Evolutionary conservation across 2,113 vertebrate genomes (phyloP).

Genomic region (Peromyscus leucopus): DNA sequence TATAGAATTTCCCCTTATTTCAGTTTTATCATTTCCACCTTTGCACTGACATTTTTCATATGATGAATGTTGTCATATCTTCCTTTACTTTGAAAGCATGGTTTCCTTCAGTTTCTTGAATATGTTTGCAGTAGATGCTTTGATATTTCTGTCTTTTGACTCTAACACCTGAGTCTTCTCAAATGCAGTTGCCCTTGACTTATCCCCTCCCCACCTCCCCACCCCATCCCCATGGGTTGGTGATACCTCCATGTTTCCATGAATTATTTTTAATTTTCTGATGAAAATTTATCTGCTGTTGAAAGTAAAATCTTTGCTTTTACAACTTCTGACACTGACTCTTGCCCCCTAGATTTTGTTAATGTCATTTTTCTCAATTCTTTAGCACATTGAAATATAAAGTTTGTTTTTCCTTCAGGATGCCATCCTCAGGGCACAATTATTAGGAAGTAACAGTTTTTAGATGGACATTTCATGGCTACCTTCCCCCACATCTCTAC

Average conservation of each 20-base stretch:
- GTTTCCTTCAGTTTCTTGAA: conserved; percentile 16
- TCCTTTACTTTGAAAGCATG: background rate
- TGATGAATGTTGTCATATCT: background rate
- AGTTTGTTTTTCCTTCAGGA: background rate
- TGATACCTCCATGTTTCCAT: background rate
- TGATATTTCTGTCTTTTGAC: background rate
- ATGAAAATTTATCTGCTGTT: background rate
- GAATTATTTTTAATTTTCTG: background rate
- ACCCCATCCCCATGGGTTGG: background rate
- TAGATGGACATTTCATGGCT: background rate
- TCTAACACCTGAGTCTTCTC: background rate
- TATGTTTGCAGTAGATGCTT: background rate
- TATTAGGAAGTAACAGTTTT: background rate
- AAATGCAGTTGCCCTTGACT: background rate
- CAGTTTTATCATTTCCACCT: background rate
- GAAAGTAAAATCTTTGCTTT: background rate
- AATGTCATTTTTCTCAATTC: background rate
- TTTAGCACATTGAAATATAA: background rate
- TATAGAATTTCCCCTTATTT: background rate
- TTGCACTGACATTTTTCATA: background rate
- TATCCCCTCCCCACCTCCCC: background rate
- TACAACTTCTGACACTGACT: background rate
- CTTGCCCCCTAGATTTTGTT: background rate
- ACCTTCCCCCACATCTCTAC: background rate
- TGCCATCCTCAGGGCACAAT: background rate